phyloP scores from a whole-genome alignment of 1,140 invertebrate genomes.

The Cyclina sinensis region DNA sequence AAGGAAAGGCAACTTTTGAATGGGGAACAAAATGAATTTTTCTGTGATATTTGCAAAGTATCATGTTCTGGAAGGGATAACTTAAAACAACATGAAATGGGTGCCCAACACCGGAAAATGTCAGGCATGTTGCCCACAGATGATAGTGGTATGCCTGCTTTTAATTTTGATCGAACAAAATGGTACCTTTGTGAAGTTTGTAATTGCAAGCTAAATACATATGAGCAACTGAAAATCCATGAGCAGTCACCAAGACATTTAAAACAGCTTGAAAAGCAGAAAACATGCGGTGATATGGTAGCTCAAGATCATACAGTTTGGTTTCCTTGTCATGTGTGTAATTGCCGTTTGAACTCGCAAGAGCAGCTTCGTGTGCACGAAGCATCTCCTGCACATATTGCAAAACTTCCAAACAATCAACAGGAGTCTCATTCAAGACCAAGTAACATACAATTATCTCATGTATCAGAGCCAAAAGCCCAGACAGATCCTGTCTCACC shows the following conservation, averaged over 20 bases:
- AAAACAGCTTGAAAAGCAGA: slow-evolving; percentile 8
- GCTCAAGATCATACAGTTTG: background rate
- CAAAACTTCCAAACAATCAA: background rate
- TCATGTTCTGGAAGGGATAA: slow-evolving; percentile 76
- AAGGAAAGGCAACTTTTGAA: slow-evolving; percentile 58
- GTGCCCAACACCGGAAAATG: slow-evolving; percentile 76
- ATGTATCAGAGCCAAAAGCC: no score
- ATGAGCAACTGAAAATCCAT: slow-evolving; percentile 75
- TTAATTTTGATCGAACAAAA: slow-evolving; percentile 25
- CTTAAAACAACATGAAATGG: slow-evolving; percentile 77
- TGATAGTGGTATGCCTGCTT: background rate
- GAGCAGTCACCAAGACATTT: slow-evolving; percentile 74
- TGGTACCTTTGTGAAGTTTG: slow-evolving; percentile 79
- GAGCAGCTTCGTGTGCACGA: slow-evolving; percentile 19
- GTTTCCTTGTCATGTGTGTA: slow-evolving; percentile 4
- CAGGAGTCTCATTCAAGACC: background rate
- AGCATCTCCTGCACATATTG: background rate
- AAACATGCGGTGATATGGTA: background rate
- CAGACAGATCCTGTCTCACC: background rate
- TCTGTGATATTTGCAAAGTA: slow-evolving; percentile 77
- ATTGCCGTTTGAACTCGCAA: slow-evolving; percentile 11
- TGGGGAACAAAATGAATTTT: slow-evolving; percentile 52
- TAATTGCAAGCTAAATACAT: slow-evolving; percentile 74
- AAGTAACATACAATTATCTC: background rate
- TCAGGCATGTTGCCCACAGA: background rate